Evolutionary conservation across 2,888 invertebrate species (phyloP), one percentile per base, ranked within the genome.

Genomic region (Agonopterix subpropinquella): DNA sequence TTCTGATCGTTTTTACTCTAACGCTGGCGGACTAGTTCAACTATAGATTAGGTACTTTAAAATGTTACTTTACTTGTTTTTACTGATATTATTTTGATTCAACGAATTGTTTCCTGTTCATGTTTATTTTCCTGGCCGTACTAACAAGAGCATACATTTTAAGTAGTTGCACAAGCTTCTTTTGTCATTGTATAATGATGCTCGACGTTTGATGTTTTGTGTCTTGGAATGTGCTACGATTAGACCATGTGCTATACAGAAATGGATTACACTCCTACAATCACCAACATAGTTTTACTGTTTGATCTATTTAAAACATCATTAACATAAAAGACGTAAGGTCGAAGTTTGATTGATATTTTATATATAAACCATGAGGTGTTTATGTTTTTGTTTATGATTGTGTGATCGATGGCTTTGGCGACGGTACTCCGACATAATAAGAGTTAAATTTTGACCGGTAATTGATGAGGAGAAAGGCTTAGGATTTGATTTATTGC

Each of bases 131-230:
- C 59, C 71, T 57, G 51, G 67, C 84, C 28, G 70, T 86, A 84
- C 80, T 56, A 59, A 58, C 61, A 18, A 65, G 68, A 69, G 67
- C 67, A 67, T 72, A 78, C 68, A 73, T 80, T 83, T 81, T 75
- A 80, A 81, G 39, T 69, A 77, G 84, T 86, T 86, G 80, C 83
- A 72, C 82, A 84, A 87, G 80, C 73, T 81, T 81, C 83, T 85
- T 28, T 84, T 86, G 87, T 86, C 83, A 81, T 82, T 80, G 80
- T 83, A 80, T 84, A 85, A 85, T 81, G 84, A 84, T 78, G 78
- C 65, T 74, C 76, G 70, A 64, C 68, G 75, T 69, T 74, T 73
- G 77, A 80, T 83, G 83, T 82, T 85, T 83, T 84, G 80, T 83
- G 64, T 73, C 68, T 70, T 62, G 81, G 81, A 82, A 84, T 81